Conservation (phyloP, 2,113 vertebrate species). For the Rattus norvegicus region DNA sequence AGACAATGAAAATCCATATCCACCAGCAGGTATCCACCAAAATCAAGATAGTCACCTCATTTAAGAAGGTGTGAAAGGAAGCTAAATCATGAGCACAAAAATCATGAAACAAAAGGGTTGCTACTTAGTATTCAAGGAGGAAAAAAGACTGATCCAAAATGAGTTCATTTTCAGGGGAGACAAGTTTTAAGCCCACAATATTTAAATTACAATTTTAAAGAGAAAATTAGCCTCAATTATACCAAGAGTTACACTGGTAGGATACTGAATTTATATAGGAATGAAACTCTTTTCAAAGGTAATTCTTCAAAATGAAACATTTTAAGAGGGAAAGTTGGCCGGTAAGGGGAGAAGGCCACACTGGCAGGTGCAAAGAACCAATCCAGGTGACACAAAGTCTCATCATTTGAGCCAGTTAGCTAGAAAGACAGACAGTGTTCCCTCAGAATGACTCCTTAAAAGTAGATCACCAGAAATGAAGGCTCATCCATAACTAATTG, state of each 20-base stretch:
- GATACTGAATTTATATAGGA: conserved; percentile 26
- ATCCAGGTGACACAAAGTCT: not conserved
- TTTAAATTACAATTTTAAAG: conserved; percentile 40
- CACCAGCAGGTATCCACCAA: conserved; percentile 61
- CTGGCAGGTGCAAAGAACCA: not conserved
- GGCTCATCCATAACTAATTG: not conserved
- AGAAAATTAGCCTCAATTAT: conserved; percentile 27
- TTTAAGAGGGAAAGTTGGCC: conserved; percentile 25
- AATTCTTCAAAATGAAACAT: conserved; percentile 11
- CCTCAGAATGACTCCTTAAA: not conserved
- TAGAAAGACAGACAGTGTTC: not conserved
- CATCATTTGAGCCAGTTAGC: not conserved
- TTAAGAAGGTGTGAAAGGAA: conserved; percentile 28
- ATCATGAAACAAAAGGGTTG: not conserved
- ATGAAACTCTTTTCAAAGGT: conserved; percentile 46
- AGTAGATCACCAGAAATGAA: not conserved
- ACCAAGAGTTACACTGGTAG: not conserved
- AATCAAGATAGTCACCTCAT: conserved; percentile 63
- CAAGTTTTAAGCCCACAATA: not conserved
- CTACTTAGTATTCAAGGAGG: not conserved
- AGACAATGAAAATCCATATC: conserved; percentile 64
- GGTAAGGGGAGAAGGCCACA: not conserved
- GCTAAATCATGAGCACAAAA: not conserved
- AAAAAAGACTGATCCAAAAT: not conserved
- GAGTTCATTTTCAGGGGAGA: conserved; percentile 1